A percentile compares a stretch with the other conserved stretches of the same genome.
Evolutionary conservation across 2,797 vertebrate species (phyloP).

Genomic region (Aselliscus stoliczkanus): DNA sequence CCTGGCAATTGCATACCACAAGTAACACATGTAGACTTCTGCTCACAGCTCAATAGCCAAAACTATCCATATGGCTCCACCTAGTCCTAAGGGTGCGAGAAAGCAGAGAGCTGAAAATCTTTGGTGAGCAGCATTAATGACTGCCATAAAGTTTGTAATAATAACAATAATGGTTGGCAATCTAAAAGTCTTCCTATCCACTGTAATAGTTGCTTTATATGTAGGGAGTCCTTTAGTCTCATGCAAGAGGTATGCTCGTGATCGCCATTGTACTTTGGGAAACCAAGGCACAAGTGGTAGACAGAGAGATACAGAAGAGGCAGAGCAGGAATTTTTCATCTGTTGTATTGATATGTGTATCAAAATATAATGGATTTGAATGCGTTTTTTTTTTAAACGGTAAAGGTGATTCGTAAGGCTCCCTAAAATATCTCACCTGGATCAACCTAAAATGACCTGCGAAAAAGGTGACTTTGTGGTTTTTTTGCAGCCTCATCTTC

Average conservation of each 20-base stretch:
- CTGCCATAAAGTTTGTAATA: background rate
- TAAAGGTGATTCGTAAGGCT: background rate
- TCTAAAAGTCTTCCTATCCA: background rate
- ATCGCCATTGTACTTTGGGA: background rate
- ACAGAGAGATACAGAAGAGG: background rate
- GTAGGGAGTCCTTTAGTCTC: background rate
- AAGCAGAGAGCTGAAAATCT: background rate
- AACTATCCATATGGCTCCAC: background rate
- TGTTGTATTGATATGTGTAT: background rate
- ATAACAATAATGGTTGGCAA: background rate
- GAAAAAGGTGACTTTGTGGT: background rate
- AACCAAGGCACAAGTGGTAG: background rate
- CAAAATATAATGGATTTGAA: background rate
- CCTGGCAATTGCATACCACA: rapidly evolving
- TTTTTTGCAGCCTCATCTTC: background rate
- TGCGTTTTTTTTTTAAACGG: background rate
- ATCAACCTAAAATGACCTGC: background rate
- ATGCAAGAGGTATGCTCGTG: background rate
- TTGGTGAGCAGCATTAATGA: background rate
- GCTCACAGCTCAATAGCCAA: background rate
- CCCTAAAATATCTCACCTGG: background rate
- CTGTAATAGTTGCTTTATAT: background rate
- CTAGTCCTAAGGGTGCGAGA: background rate
- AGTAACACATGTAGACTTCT: background rate
- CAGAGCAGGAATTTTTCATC: background rate